Base-by-base conservation (phyloP, 2,113 vertebrate species). In the Poicephalus meyeri region DNA sequence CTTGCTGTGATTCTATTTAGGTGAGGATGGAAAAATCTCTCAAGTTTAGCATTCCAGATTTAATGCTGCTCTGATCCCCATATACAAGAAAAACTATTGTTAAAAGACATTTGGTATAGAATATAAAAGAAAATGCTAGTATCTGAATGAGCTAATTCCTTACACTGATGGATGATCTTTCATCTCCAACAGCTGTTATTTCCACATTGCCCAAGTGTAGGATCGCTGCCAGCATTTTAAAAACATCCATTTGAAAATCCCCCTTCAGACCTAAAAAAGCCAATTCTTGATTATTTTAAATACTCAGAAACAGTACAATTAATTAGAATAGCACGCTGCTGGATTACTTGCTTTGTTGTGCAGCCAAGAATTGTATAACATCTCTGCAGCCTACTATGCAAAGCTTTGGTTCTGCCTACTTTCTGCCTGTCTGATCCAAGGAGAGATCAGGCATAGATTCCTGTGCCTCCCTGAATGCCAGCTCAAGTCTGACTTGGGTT, bases 141-240 rank as follows among this genome's bases (percentile, higher is more conserved):
- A 73, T 84, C 13, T 66, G 56, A 84, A 69, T 5, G 29, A 93
- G 50, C 12, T 37, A 37, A 47, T 55, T 76, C 96, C 99, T 99
- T 98, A 99, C 99, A 28, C 91, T 91, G 91, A 99, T 83, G 18
- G 98, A 98, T n/a, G 99, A 99, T 63, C 96, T 98, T 70, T 99
- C 99, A 25, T 98, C 97, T 93, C 98, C 98, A 56, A 96, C 92
- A 29, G 97, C 95, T 85, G 65, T 91, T 95, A 99, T 98, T 91
- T 98, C 95, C 78, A 99, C 97, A 1, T 99, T 99, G 89, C 99
- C 99, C 89, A 99, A 98, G 93, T 99, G 99, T 6, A 99, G 98
- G 97, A 99, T 98, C 18, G 98, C 99, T 16, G 99, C 99, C 91
- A 99, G 89, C 90, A 99, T 98, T 97, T 98, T 99, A 90, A 99